phyloP scores from a whole-genome alignment of 2,888 invertebrate genomes.

The Rhodophaea formosa region DNA sequence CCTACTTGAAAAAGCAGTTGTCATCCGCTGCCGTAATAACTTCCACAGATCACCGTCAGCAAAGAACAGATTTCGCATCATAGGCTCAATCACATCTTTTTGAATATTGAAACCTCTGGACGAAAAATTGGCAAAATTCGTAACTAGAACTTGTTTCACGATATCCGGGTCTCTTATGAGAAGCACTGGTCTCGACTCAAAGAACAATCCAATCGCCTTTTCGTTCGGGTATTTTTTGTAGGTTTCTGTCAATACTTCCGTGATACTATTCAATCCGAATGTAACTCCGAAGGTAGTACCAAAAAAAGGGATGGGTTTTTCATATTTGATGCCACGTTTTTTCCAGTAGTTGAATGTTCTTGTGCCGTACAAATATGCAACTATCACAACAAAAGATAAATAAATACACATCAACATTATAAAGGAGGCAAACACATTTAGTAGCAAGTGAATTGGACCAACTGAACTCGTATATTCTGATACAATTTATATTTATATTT shows the following conservation, averaged over 20 bases:
- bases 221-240: conserved; percentile 56
- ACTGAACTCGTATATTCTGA: no score
- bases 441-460: no score
- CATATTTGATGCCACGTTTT: conserved; percentile 53
- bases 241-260: conserved; percentile 39
- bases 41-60: no score
- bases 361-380: conserved; percentile 50
- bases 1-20: no score
- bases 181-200: conserved; percentile 51
- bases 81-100: conserved; percentile 51
- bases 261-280: conserved; percentile 41
- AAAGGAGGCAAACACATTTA: no score
- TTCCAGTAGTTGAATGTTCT: conserved; percentile 53
- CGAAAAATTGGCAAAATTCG: conserved; percentile 54
- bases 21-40: no score
- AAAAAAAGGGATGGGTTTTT: conserved; percentile 48
- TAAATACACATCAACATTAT: no score
- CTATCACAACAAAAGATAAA: no score
- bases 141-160: conserved; percentile 44
- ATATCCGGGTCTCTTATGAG: conserved; percentile 55
- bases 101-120: conserved; percentile 43
- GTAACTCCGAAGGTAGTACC: conserved; percentile 50
- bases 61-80: no score
- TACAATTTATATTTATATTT: no score
- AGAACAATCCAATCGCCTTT: conserved; percentile 57